Evolutionary conservation across 30 jellyfish, hydroid and myxozoan species (phyloP), one percentile per base, ranked within the genome.

Genomic region (Catostylus mosaicus): DNA sequence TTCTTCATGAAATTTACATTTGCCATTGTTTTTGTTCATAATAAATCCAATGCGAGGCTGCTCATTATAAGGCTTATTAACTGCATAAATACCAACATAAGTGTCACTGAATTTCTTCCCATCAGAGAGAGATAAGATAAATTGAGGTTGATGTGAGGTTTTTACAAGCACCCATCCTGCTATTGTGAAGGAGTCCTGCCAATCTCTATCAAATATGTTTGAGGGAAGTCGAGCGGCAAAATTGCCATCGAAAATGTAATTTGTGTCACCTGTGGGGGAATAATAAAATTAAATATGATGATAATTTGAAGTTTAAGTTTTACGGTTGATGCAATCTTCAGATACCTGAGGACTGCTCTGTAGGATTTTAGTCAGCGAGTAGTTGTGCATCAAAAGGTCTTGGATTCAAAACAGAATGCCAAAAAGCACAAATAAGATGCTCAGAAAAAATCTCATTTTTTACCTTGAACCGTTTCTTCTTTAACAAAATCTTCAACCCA

Each of bases 401-500:
- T n/a, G n/a, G n/a, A n/a, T n/a, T n/a, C n/a, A n/a, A n/a, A n/a
- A n/a, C n/a, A n/a, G n/a, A n/a, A n/a, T n/a, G n/a, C n/a, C n/a
- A n/a, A n/a, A n/a, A n/a, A n/a, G n/a, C n/a, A n/a, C n/a, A n/a
- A n/a, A n/a, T n/a, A n/a, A n/a, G n/a, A n/a, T n/a, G n/a, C n/a
- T n/a, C n/a, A n/a, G n/a, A n/a, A n/a, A n/a, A n/a, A n/a, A n/a
- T 40, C 54, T 14, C 54, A 40, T 40, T 40, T 40, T 14, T 22
- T 62, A 86, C 96, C 96, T 65, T 86, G 96, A n/a, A 61, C 62
- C 23, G 89, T 86, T 65, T 86, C 96, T 36, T 72, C 88, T 22
- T 43, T 62, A 0, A 77, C 22, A 20, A 68, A 48, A 47, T 86
- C 96, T 32, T 75, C 90, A 24, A 75, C 20, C 96, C 90, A 86